Conservation (phyloP, 2,113 vertebrate species). For the Seriola quinqueradiata region DNA sequence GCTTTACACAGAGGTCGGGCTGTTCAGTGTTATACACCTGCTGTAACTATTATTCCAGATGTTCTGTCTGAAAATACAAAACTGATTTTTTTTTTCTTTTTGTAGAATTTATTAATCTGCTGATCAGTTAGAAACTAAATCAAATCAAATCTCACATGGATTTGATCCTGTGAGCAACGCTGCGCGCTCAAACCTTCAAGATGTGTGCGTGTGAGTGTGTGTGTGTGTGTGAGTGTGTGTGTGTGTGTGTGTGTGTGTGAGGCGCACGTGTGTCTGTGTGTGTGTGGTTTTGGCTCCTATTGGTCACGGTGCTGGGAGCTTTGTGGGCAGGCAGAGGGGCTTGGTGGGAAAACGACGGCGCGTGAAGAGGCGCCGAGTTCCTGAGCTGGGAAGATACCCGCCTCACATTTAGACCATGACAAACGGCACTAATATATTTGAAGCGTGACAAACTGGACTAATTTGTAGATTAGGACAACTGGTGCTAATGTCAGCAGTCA, state of each 20-base stretch:
- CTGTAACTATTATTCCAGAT: not conserved
- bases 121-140: not conserved
- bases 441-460: conserved; percentile 93
- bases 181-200: not conserved
- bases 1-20: conserved; percentile 5
- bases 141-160: not conserved
- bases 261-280: conserved; percentile 62
- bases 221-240: conserved; percentile 34
- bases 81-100: too few relatives aligned
- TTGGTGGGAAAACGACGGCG: conserved; percentile 89
- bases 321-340: conserved; percentile 83
- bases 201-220: not conserved
- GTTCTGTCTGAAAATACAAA: not conserved
- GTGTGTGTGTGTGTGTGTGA: conserved; percentile 48
- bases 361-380: conserved; percentile 85
- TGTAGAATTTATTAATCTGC: too few relatives aligned
- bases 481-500: conserved; percentile 92
- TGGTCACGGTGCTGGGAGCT: conserved; percentile 90
- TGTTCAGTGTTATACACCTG: conserved; percentile 1
- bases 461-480: conserved; percentile 92
- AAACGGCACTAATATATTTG: conserved; percentile 90
- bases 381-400: conserved; percentile 86
- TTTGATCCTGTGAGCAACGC: not conserved
- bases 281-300: conserved; percentile 84
- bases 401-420: conserved; percentile 92